Evolutionary conservation across 2,113 vertebrate species (phyloP).

Genomic region (Spilogale gracilis): DNA sequence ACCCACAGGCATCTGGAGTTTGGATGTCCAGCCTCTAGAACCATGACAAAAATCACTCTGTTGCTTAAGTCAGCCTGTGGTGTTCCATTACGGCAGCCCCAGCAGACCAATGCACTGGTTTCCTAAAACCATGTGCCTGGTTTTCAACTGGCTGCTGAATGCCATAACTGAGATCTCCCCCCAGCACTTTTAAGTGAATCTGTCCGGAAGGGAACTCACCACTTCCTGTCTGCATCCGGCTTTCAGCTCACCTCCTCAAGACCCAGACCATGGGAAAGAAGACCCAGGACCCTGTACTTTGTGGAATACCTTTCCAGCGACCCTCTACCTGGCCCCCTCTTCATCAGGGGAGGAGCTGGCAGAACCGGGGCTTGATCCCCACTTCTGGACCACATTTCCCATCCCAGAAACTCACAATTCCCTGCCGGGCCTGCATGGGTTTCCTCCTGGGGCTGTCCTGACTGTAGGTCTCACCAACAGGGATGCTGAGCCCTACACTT

Average conservation of each 20-base stretch:
- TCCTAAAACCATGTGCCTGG: not conserved
- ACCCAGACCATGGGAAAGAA: not conserved
- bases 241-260: not conserved
- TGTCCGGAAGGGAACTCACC: not conserved
- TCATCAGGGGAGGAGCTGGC: not conserved
- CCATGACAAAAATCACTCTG: not conserved
- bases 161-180: not conserved
- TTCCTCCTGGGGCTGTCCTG: not conserved
- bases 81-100: not conserved
- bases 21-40: not conserved
- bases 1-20: not conserved
- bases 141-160: not conserved
- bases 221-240: not conserved
- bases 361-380: not conserved
- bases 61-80: not conserved
- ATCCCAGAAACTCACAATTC: not conserved
- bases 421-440: not conserved
- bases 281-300: rapidly evolving
- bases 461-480: not conserved
- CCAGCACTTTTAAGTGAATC: not conserved
- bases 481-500: not conserved
- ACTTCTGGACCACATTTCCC: not conserved
- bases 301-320: no score
- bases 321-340: not conserved
- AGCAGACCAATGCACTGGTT: not conserved